These are phyloP conservation scores for Sparidentex hasta DNA, from an alignment of 2,797 vertebrate genomes.

Conservation along the genomic window DNA sequence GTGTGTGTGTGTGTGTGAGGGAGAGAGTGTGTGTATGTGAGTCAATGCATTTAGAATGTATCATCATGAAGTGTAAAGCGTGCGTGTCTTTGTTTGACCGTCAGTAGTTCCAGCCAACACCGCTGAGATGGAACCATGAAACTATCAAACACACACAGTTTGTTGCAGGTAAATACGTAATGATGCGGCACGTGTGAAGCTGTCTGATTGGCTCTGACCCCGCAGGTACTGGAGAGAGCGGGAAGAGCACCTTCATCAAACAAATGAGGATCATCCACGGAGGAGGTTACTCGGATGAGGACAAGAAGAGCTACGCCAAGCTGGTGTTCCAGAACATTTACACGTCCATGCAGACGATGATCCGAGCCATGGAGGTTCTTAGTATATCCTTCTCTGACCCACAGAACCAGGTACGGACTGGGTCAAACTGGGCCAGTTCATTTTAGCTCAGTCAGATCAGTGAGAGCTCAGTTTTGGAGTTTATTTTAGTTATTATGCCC, in stretches of 20 bases:
- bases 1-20: not conserved
- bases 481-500: too few species aligned
- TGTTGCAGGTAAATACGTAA: not conserved
- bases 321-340: slow-evolving; percentile 91
- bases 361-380: slow-evolving; percentile 88
- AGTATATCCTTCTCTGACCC: slow-evolving; percentile 81
- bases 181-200: not conserved
- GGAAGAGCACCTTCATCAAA: slow-evolving; percentile 95
- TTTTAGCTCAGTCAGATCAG: too few species aligned
- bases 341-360: slow-evolving; percentile 91
- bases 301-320: slow-evolving; percentile 90
- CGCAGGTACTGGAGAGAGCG: slow-evolving; percentile 93
- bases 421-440: not conserved
- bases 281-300: slow-evolving; percentile 92
- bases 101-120: not conserved
- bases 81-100: not conserved
- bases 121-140: not conserved
- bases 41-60: not conserved
- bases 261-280: slow-evolving; percentile 96
- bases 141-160: not conserved
- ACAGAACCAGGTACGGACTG: slow-evolving; percentile 83
- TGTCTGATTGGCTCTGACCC: not conserved
- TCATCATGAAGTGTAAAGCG: not conserved
- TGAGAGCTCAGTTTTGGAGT: too few species aligned
- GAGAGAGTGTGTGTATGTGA: not conserved